Base-by-base conservation (phyloP, 2,888 invertebrate genomes). In the Chorisops tibialis region DNA sequence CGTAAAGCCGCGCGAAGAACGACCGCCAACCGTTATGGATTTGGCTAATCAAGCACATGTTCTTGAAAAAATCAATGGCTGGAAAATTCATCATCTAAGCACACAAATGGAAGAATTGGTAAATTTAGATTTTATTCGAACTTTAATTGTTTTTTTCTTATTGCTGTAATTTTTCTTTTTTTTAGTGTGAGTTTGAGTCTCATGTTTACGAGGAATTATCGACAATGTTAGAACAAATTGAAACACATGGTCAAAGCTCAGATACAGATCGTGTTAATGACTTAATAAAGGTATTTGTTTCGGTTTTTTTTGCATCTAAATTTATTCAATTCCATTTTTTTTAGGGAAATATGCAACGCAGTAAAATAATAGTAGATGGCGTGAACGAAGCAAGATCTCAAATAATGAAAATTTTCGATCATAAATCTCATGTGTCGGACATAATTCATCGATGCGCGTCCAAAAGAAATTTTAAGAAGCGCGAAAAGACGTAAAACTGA, bases 71-170 rank as follows among this genome's bases (percentile, higher is more conserved):
- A 87, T 93, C 16, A 91, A 92, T 69, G 96, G 96, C 1, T 96
- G 96, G 96, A 96, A 96, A 80, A 85, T 96, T 64, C 88, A 91
- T 80, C 94, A 95, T 75, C 83, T 96, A 69, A 90, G 90, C 39
- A 88, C 93, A 45, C 95, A 96, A 81, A 90, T 96, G 87, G 93
- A 95, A 72, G 93, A 95, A 76, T 80, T 96, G 83, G 94, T 93
- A 80, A 61, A 69, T 41, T 19, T 18, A 30, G 12, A 59, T 12
- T 61, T 52, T 12, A 18, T 16, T 43, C 6, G 30, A 38, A n/a
- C n/a, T n/a, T n/a, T n/a, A n/a, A n/a, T n/a, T n/a, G n/a, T n/a
- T 9, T 19, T 19, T 41, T 43, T 58, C 16, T 4, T 37, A 37
- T 37, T 9, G 11, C 11, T 37, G 7, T n/a, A n/a, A n/a, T 16